phyloP scores from a whole-genome alignment of 2,888 invertebrate genomes.

The Margaritifera margaritifera region DNA sequence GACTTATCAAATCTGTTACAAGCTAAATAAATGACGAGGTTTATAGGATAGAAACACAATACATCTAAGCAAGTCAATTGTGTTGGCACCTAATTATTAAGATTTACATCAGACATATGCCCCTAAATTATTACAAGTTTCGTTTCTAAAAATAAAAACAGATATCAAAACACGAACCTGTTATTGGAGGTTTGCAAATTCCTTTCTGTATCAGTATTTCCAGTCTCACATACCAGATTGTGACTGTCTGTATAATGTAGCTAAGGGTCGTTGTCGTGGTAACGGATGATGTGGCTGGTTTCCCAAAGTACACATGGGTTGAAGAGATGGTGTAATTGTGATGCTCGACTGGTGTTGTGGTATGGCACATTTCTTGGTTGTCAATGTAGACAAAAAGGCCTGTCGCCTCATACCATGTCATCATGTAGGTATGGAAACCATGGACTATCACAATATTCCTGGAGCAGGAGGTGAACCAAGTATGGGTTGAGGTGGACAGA shows the following conservation, averaged over 20 bases:
- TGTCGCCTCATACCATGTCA: slow-evolving; percentile 48
- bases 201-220: slow-evolving; percentile 41
- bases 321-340: slow-evolving; percentile 10
- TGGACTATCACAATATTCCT: slow-evolving; percentile 35
- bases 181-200: slow-evolving; percentile 35
- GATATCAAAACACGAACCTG: slow-evolving; percentile 22
- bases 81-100: too few relatives aligned
- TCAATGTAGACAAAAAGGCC: slow-evolving; percentile 45
- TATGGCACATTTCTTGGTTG: slow-evolving; percentile 32
- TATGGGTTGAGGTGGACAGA: slow-evolving; percentile 35
- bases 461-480: slow-evolving; percentile 51
- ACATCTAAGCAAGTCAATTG: too few relatives aligned
- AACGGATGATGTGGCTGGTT: slow-evolving; percentile 17
- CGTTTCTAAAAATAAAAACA: not conserved
- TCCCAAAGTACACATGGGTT: slow-evolving; percentile 37
- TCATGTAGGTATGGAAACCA: slow-evolving; percentile 32
- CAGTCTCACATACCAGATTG: slow-evolving; percentile 50
- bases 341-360: slow-evolving; percentile 26
- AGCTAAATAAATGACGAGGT: too few relatives aligned
- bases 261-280: slow-evolving; percentile 30
- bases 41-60: too few relatives aligned
- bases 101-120: not conserved
- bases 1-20: too few relatives aligned
- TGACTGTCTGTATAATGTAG: slow-evolving; percentile 38
- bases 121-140: not conserved